Percentiles rank a stretch among this genome's conserved stretches.
Evolutionary conservation across 2,113 vertebrate species (phyloP).

Genomic region (crab-eating macaque (Macaca fascicularis)): T2T-MFA8v1.1 NC_088377.1:4223501-4224000

Average conservation of each 20-base stretch:
- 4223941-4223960: fast-evolving
- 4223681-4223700: background rate
- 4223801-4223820: background rate
- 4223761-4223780: background rate
- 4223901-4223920: background rate
- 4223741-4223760: too few relatives aligned
- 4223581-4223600: background rate
- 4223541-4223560: background rate
- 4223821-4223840: fast-evolving
- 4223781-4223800: background rate
- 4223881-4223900: background rate
- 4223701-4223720: background rate
- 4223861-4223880: fast-evolving
- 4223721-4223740: fast-evolving
- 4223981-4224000: background rate
- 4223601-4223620: background rate
- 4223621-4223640: background rate
- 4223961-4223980: fast-evolving
- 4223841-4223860: background rate
- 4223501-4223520: background rate
- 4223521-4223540: background rate
- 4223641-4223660: background rate
- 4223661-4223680: background rate
- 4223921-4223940: too few relatives aligned
- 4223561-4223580: background rate